Percentiles rank a stretch among this genome's conserved stretches.
Conservation (phyloP, 2,797 vertebrate species). For the Sebastes matsubarae region DNA sequence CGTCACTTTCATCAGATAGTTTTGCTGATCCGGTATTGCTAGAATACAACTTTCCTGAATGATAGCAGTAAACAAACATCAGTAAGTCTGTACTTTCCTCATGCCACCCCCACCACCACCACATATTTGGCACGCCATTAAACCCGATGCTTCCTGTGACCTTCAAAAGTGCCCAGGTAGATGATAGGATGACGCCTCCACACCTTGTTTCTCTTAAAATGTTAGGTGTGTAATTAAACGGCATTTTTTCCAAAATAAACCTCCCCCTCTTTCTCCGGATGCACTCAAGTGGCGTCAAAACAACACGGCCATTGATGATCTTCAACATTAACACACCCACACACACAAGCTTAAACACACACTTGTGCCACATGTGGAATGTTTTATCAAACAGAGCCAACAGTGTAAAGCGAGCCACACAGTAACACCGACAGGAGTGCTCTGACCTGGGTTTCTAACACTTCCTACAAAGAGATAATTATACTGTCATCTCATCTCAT, state of each 20-base stretch:
- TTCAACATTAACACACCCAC: constrained; percentile 31
- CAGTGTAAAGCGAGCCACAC: background rate
- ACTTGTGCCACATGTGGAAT: constrained; percentile 20
- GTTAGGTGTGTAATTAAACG: background rate
- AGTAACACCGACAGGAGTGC: background rate
- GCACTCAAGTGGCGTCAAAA: background rate
- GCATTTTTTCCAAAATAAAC: background rate
- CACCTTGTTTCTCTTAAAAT: background rate
- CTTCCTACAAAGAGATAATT: constrained; percentile 8
- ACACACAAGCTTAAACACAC: constrained; percentile 7
- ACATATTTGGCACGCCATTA: background rate
- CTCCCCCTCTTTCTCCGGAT: too few relatives aligned
- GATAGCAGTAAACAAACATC: background rate
- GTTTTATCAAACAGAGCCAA: constrained; percentile 9
- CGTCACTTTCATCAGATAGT: background rate
- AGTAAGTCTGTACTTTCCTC: background rate
- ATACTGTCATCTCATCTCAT: background rate
- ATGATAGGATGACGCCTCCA: background rate
- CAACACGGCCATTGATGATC: background rate
- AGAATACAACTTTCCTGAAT: background rate
- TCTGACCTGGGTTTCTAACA: background rate
- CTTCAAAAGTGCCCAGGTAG: background rate
- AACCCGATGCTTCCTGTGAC: background rate
- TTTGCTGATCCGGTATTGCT: background rate
- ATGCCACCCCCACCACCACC: background rate